Evolutionary conservation across 2,113 vertebrate genomes (phyloP), one percentile per base, ranked within the genome.

Genomic region (Coracopsis vasa): DNA sequence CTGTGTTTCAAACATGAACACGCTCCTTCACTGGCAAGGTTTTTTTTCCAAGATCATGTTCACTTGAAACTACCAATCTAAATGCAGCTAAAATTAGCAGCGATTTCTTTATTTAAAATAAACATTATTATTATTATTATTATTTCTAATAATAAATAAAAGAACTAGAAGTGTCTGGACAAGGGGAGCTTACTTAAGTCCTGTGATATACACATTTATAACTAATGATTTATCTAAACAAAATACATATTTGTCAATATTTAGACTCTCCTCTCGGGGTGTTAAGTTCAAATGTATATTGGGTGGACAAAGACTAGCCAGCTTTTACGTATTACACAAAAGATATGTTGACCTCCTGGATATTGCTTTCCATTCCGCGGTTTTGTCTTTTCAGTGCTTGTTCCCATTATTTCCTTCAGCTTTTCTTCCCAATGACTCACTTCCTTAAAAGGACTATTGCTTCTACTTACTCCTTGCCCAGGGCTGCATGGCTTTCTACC

Each of bases 351-450:
- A 45, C 29, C 56, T 94, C 88, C 47, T 70, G 88, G 65, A 73
- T 45, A 24, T 70, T 44, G 51, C 81, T 73, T 89, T 83, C 71
- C 71, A 84, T 53, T 84, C 70, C 65, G 71, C 3, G 1, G 35
- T 75, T 96, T 84, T 92, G 69, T 93, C 67, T 91, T 79, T 70
- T 72, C 33, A 10, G 27, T 41, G 71, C 47, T 60, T 41, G 23
- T 61, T 88, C 24, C 74, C 60, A 50, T 80, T 91, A 92, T 60
- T 64, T 33, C 84, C 92, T 85, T 51, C 70, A 44, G 81, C 56
- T 80, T 87, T 80, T 65, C 85, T 83, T 74, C 60, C 79, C 69
- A 91, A 84, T 56, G 81, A 80, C 82, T 95, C 85, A 90, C 45
- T 92, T 95, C 94, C 93, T 94, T 21, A 24, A 31, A 37, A 80